Percentiles rank a stretch among this genome's conserved stretches.
Conservation (phyloP, 2,888 invertebrate species). For the Erannis defoliaria region DNA sequence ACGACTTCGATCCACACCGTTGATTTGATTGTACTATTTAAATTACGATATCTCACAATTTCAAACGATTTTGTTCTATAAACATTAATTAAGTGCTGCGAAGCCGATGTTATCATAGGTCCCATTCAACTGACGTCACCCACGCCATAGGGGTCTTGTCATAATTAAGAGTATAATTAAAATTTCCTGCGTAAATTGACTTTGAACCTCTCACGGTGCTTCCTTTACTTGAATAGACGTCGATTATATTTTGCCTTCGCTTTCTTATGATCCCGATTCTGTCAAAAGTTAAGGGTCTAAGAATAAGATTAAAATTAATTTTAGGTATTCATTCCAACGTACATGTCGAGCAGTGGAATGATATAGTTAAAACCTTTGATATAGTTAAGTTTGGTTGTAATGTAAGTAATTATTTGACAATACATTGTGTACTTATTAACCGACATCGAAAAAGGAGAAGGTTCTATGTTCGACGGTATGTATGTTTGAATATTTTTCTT, state of each 20-base stretch:
- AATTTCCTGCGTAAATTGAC: slow-evolving; percentile 12
- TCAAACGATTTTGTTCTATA: background rate
- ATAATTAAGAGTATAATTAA: slow-evolving; percentile 9
- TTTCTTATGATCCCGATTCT: background rate
- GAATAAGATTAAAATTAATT: no score
- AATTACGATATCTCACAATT: background rate
- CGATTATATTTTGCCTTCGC: background rate
- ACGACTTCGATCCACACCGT: no score
- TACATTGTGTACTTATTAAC: no score
- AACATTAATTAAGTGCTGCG: background rate
- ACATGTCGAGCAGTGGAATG: no score
- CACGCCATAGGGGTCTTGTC: slow-evolving; percentile 2
- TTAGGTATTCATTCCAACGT: no score
- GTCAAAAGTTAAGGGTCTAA: no score
- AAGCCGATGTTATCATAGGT: background rate
- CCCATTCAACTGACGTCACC: slow-evolving; percentile 1
- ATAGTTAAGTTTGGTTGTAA: no score
- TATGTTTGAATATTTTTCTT: no score
- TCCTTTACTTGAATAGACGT: background rate
- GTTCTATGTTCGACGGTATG: no score
- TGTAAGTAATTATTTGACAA: no score
- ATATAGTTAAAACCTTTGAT: no score
- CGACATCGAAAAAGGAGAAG: no score
- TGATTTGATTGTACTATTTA: background rate
- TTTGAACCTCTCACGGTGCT: background rate